Percentiles rank a stretch among this genome's conserved stretches.
Conservation (phyloP, 2,113 vertebrate genomes). For the Peromyscus leucopus region DNA sequence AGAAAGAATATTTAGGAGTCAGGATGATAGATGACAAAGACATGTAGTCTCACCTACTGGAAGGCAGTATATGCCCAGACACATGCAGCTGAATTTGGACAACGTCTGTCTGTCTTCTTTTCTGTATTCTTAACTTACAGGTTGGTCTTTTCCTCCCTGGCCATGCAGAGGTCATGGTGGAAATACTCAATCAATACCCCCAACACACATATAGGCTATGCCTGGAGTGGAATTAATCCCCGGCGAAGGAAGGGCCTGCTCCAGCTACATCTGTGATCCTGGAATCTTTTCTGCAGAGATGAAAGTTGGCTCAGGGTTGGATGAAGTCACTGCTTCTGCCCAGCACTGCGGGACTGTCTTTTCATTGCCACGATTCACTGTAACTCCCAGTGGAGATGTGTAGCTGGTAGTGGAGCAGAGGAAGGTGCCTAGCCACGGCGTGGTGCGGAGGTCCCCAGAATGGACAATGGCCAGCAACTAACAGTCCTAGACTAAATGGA, state of each 20-base stretch:
- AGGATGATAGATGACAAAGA: neutral
- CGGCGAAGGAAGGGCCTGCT: neutral
- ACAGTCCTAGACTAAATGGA: neutral
- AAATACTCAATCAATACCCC: neutral
- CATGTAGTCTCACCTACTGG: fast-evolving
- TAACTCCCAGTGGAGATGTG: neutral
- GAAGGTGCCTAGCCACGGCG: fast-evolving
- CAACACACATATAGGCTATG: too few species aligned
- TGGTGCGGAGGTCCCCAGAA: neutral
- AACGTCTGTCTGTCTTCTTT: neutral
- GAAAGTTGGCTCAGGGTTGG: neutral
- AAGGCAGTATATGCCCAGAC: neutral
- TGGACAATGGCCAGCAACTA: neutral
- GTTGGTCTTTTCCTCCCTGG: fast-evolving
- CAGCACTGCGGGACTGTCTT: neutral
- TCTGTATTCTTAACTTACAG: neutral
- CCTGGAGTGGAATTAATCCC: neutral
- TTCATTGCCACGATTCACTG: neutral
- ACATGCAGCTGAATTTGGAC: too few species aligned
- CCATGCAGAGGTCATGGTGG: neutral
- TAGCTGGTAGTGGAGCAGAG: neutral
- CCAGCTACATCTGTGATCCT: neutral
- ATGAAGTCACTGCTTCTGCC: fast-evolving
- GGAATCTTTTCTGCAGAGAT: neutral
- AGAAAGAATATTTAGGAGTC: neutral